Percentiles rank a stretch among this genome's conserved stretches.
These are phyloP conservation scores for Sphaerodactylus townsendi DNA, from an alignment of 2,113 vertebrate genomes.

Conservation along the genomic window DNA sequence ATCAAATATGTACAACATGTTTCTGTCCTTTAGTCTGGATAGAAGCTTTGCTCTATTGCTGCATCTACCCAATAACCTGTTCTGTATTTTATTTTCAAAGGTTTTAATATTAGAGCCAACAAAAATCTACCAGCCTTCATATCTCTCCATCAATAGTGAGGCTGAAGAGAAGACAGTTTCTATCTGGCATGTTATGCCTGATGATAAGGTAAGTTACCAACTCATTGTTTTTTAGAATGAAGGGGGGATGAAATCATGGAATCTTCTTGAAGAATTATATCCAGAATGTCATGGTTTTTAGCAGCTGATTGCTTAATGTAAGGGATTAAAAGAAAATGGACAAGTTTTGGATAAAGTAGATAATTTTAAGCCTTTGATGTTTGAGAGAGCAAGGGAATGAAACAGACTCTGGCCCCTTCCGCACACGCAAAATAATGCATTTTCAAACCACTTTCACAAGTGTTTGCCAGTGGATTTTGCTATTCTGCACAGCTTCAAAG, in stretches of 20 bases:
- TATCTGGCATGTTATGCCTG: constrained; percentile 95
- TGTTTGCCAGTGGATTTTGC: too few relatives aligned
- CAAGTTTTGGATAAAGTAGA: background rate
- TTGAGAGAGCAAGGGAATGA: constrained; percentile 29
- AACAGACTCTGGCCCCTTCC: too few relatives aligned
- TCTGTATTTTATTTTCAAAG: constrained; percentile 68
- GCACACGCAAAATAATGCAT: too few relatives aligned
- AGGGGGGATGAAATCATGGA: background rate
- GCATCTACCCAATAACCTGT: too few relatives aligned
- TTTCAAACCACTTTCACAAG: too few relatives aligned
- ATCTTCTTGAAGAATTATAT: background rate
- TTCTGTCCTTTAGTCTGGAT: too few relatives aligned
- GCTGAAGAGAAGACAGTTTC: constrained; percentile 93
- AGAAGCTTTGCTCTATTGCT: too few relatives aligned
- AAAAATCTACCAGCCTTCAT: constrained; percentile 96
- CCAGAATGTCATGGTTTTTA: background rate
- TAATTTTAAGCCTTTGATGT: background rate
- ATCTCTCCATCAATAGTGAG: constrained; percentile 96
- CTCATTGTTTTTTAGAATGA: constrained; percentile 18
- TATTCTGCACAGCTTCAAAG: too few relatives aligned
- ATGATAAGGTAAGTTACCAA: constrained; percentile 87
- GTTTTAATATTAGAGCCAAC: constrained; percentile 97
- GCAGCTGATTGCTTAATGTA: background rate
- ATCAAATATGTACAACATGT: too few relatives aligned
- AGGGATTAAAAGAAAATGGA: constrained; percentile 26